A percentile compares a stretch with the other conserved stretches of the same genome.
These are phyloP conservation scores for Lypha dubia DNA, from an alignment of 2,888 invertebrate genomes.

Conservation along the genomic window DNA sequence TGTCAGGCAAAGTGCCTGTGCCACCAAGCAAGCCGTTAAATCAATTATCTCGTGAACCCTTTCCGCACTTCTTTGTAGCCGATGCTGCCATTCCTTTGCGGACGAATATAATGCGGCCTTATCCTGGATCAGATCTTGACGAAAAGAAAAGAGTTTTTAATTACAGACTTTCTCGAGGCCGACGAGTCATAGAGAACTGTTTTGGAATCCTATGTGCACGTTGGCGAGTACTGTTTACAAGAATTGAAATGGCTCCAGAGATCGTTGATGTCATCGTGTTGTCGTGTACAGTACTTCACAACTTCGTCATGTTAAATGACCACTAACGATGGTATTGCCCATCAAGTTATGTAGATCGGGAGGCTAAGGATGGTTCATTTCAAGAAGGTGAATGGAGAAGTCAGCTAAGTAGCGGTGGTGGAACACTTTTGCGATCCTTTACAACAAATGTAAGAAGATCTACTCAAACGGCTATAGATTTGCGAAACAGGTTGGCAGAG, in stretches of 20 bases:
- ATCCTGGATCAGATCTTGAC: conserved; percentile 17
- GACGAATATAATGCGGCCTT: conserved; percentile 13
- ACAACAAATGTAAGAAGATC: no score
- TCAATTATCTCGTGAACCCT: neutral
- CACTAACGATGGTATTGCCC: no score
- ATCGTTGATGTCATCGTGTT: conserved; percentile 10
- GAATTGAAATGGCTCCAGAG: conserved; percentile 26
- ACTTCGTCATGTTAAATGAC: no score
- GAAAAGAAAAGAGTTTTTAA: neutral
- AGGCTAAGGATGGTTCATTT: no score
- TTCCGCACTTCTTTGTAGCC: neutral
- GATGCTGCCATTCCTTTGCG: conserved; percentile 27
- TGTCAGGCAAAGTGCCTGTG: conserved; percentile 20
- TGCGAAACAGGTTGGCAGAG: no score
- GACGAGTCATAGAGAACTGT: conserved; percentile 23
- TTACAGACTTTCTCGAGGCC: conserved; percentile 25
- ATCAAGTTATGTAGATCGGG: no score
- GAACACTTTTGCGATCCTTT: no score
- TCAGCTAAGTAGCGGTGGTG: no score
- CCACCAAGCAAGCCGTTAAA: conserved; percentile 21
- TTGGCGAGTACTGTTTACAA: conserved; percentile 1
- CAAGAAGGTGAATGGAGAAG: no score
- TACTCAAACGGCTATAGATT: no score
- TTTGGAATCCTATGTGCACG: conserved; percentile 22
- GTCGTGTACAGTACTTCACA: no score